Base-by-base conservation (phyloP, 2,888 invertebrate species). In the Lasioglossum marginatum region DNA sequence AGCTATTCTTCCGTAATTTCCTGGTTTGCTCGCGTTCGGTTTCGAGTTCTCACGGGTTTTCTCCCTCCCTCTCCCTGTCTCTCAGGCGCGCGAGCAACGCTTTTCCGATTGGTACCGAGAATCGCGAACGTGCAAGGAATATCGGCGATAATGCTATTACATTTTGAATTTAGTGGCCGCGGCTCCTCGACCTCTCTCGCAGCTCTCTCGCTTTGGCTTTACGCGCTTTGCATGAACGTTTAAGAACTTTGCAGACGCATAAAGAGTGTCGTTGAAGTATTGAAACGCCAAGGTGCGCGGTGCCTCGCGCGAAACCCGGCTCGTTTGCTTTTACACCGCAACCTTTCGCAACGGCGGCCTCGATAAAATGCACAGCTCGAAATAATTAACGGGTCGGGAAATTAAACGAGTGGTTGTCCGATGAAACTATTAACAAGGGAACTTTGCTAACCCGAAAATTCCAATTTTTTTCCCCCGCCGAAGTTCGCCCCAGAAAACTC, bases 61-160 rank as follows among this genome's bases (percentile, higher is more conserved):
- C 52, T n/a, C 52, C 10, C 52, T 52, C 23, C 1, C 23, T 8
- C 52, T 19, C 8, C 8, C 52, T 52, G n/a, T n/a, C 52, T 12
- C n/a, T 3, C 57, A 0, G n/a, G n/a, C 57, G 73, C 66, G 66
- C 72, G 23, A 74, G 76, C 79, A 75, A 81, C 85, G 81, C 72
- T 86, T 81, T 88, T 76, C 85, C 86, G 86, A 86, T 83, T 79
- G 79, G 81, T 83, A 52, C 74, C 79, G 76, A 63, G 70, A 57
- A 83, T 80, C 87, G 81, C 76, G 87, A 85, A 90, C 91, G 90
- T 90, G 90, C 87, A 71, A 85, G 80, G 90, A 90, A 90, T 90
- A 87, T 84, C 68, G 27, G n/a, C 84, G 87, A 83, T 86, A 80
- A 89, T 84, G 86, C 86, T 89, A 90, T 92, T 92, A 90, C 91